Base-by-base conservation (phyloP, 2,113 vertebrate species). In the Macquaria ambigua region DNA sequence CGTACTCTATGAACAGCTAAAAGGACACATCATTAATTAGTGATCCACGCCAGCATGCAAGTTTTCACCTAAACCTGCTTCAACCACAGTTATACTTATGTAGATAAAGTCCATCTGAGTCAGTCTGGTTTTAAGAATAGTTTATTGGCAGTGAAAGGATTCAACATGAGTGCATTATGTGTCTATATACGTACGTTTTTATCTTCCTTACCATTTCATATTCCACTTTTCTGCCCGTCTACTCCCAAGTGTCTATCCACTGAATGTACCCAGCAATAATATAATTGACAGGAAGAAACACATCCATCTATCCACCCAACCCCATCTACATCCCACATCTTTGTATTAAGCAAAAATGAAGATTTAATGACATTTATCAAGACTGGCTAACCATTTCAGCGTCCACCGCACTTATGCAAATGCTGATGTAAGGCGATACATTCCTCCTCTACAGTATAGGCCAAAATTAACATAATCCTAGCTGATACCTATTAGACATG, bases 1-100 rank as follows among this genome's bases (percentile, higher is more conserved):
- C 98, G 1, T 97, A 97, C 86, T 99, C 98, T 84, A 99, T 92
- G 31, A 95, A 92, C 88, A 98, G 90, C 98, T 99, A 86, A 20
- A 95, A 77, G 21, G 31, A 91, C 23, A 88, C 28, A 75, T 43
- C 34, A 21, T 23, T 25, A 23, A 66, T 80, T 18, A 86, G 23
- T 61, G 10, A 87, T 52, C 16, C 55, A 77, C 2, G 23, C 20
- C 41, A 21, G 23, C 41, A 43, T 0, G 21, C 59, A 48, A 50
- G 6, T 9, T 23, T 63, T 53, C 20, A 55, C 6, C 11, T 1
- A 10, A 25, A 64, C 23, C 15, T 63, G 12, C 21, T 63, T 50
- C 70, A 41, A 48, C 23, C 70, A 25, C 25, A 69, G 37, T 12
- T 28, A 28, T 59, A 63, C 31, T 73, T 8, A n/a, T 46, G 23